phyloP scores from a whole-genome alignment of 2,888 invertebrate species.

The Dysmachus trigonus region DNA sequence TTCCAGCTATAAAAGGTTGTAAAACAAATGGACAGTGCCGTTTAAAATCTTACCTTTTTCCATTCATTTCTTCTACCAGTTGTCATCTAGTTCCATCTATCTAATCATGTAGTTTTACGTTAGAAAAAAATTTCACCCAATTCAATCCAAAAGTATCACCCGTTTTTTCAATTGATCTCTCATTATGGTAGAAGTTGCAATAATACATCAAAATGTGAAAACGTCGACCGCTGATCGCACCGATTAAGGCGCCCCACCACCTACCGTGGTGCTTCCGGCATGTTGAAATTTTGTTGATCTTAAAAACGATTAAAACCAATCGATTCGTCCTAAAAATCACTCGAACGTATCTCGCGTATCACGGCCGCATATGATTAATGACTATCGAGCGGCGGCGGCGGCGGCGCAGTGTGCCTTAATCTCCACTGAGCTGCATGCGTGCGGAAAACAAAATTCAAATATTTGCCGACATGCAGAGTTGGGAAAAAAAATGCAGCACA shows the following conservation, averaged over 20 bases:
- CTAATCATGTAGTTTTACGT: neutral
- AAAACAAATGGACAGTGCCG: too few relatives aligned
- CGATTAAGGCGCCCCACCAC: neutral
- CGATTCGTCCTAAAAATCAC: neutral
- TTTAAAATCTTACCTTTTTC: neutral
- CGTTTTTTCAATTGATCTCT: neutral
- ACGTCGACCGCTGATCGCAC: neutral
- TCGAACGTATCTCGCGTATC: neutral
- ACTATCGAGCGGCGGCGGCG: neutral
- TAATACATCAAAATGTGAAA: neutral
- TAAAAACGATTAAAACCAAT: neutral
- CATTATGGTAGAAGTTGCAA: neutral
- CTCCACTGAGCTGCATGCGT: neutral
- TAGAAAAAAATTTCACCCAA: neutral
- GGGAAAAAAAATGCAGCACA: neutral
- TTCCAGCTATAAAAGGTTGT: too few relatives aligned
- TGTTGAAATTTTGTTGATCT: neutral
- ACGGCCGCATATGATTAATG: constrained; percentile 9
- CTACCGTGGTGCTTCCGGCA: neutral
- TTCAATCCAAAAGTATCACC: neutral
- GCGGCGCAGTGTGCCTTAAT: neutral
- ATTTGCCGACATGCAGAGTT: constrained; percentile 5
- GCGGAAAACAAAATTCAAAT: constrained; percentile 17
- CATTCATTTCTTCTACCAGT: too few relatives aligned
- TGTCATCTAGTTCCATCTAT: neutral